Percentiles rank a stretch among this genome's conserved stretches.
Conservation (phyloP, 2,888 invertebrate genomes). For the Parnassius apollo region DNA sequence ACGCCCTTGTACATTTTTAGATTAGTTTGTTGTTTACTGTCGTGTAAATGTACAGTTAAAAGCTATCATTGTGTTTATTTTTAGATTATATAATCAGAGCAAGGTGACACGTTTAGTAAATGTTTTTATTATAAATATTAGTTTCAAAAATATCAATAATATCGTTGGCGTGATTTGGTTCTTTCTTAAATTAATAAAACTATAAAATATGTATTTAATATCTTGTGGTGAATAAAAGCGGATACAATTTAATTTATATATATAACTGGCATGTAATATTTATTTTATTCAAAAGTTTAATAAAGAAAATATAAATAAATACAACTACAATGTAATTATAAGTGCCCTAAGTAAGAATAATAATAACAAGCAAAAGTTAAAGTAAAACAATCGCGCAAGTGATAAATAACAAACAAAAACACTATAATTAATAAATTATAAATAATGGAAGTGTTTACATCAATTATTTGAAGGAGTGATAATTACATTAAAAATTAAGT, state of each 20-base stretch:
- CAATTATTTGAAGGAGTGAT: neutral
- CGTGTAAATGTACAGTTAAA: neutral
- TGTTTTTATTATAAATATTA: no score
- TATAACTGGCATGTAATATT: no score
- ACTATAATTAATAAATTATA: neutral
- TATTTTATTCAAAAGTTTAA: no score
- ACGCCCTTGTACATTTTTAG: conserved; percentile 4
- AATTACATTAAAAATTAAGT: neutral
- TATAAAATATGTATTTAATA: no score
- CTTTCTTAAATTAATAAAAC: no score
- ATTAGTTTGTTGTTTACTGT: conserved; percentile 1
- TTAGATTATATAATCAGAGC: conserved; percentile 8
- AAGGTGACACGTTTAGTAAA: neutral
- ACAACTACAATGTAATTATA: no score
- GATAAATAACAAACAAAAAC: neutral
- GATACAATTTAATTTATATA: no score
- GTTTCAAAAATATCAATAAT: no score
- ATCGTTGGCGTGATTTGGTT: no score
- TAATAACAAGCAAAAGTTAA: neutral
- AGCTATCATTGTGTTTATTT: conserved; percentile 4
- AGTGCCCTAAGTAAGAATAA: neutral
- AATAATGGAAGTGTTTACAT: neutral
- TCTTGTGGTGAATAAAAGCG: no score
- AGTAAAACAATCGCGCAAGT: neutral
- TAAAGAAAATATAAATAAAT: no score